These are phyloP conservation scores for Gonioctena quinquepunctata DNA, from an alignment of 1,140 invertebrate genomes.

Conservation along the genomic window DNA sequence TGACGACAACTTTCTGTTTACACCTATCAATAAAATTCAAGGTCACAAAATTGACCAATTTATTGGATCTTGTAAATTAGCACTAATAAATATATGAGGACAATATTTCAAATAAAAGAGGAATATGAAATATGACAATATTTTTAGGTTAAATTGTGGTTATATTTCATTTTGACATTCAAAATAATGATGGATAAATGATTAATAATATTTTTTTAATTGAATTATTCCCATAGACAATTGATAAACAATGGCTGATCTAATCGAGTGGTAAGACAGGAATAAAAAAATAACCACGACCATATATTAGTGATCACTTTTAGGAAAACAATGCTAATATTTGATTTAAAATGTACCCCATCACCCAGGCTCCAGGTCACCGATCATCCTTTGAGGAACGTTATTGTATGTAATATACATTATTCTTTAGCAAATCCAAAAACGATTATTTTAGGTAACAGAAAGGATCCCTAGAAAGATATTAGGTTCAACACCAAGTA, in stretches of 20 bases:
- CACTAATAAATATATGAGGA: no score
- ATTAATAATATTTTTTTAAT: no score
- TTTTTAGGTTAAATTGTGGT: no score
- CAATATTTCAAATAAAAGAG: no score
- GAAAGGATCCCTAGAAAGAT: conserved; percentile 57
- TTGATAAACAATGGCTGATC: neutral
- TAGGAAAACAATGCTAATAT: neutral
- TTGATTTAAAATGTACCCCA: neutral
- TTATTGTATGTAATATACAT: conserved; percentile 52
- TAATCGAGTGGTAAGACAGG: neutral
- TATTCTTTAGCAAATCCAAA: conserved; percentile 13
- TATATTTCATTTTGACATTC: no score
- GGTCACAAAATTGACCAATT: no score
- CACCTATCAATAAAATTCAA: no score
- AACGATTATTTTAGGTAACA: conserved; percentile 51
- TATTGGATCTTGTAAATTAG: no score
- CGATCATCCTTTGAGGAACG: conserved; percentile 63
- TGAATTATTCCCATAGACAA: no score
- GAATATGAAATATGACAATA: no score
- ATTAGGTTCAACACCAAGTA: conserved; percentile 58
- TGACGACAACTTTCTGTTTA: no score
- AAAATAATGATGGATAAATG: no score
- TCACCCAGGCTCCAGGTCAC: conserved; percentile 3
- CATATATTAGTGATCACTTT: neutral
- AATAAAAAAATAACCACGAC: neutral